These are phyloP conservation scores for Pipistrellus pipistrellus DNA, from an alignment of 2,797 vertebrate genomes.

Conservation along the genomic window DNA sequence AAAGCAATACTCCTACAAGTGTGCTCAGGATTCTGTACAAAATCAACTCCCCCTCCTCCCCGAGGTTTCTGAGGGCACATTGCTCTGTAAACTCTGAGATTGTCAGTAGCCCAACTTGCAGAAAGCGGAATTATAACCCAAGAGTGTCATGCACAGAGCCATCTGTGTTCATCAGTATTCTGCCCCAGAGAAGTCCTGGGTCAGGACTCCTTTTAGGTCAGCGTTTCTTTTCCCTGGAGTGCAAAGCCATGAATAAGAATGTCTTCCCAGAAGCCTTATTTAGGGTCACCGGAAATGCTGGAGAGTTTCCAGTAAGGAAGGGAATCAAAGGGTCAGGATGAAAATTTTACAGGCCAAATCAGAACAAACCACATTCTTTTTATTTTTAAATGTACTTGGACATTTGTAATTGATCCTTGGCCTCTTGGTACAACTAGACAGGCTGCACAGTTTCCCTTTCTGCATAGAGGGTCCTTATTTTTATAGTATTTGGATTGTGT, in stretches of 20 bases:
- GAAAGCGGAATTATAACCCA: constrained; percentile 2
- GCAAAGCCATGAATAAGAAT: constrained; percentile 48
- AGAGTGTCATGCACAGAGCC: not conserved
- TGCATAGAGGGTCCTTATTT: not conserved
- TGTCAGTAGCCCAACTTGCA: not conserved
- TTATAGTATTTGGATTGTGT: not conserved
- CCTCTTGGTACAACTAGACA: constrained; percentile 14
- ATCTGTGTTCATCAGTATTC: constrained; percentile 44
- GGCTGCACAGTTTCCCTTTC: not conserved
- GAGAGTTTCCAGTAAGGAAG: constrained; percentile 67
- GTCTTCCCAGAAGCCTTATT: constrained; percentile 56
- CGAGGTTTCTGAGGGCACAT: not conserved
- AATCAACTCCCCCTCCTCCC: not conserved
- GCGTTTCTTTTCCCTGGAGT: not conserved
- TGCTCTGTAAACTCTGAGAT: not conserved
- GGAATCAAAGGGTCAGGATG: constrained; percentile 57
- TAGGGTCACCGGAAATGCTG: not conserved
- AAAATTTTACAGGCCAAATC: constrained; percentile 52
- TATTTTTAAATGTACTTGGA: constrained; percentile 59
- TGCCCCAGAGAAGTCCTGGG: constrained; percentile 1
- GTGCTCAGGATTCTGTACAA: not conserved
- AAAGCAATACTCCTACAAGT: not conserved
- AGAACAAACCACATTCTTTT: constrained; percentile 59
- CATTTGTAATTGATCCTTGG: constrained; percentile 21
- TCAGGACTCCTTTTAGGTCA: constrained; percentile 28